phyloP scores from a whole-genome alignment of 1,140 invertebrate genomes.

The Macrotrachela quadricornifera region DNA sequence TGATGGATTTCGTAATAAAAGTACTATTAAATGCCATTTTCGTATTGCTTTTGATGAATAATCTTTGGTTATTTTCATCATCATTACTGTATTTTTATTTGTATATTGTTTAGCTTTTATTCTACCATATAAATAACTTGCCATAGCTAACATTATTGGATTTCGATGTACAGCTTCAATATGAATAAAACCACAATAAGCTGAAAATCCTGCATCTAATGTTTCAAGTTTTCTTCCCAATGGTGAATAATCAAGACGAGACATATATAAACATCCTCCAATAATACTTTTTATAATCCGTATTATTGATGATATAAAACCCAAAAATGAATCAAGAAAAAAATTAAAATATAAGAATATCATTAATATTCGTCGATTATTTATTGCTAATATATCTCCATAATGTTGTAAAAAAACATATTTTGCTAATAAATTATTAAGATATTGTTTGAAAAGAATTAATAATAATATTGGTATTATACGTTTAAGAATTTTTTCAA shows the following conservation, averaged over 20 bases:
- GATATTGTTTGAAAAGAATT: background rate
- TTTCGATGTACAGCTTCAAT: background rate
- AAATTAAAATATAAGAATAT: conserved; percentile 8
- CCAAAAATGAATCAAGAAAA: conserved; percentile 7
- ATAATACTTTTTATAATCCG: conserved; percentile 1
- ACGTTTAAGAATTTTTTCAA: too few relatives aligned
- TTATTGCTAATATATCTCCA: background rate
- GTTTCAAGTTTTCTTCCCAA: conserved; percentile 5
- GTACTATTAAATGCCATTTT: too few relatives aligned
- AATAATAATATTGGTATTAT: too few relatives aligned
- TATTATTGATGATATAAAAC: background rate
- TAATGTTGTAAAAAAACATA: background rate
- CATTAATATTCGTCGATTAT: background rate
- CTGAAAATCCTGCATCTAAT: conserved; percentile 3
- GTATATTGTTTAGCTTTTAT: too few relatives aligned
- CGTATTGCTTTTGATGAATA: too few relatives aligned
- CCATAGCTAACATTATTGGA: too few relatives aligned
- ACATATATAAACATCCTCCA: background rate
- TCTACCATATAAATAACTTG: too few relatives aligned
- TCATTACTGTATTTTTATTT: too few relatives aligned
- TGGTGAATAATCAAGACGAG: conserved; percentile 1
- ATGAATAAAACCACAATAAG: conserved; percentile 5
- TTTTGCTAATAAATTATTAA: background rate
- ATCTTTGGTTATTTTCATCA: too few relatives aligned
- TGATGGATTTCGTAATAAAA: too few relatives aligned